Base-by-base conservation (phyloP, 2,888 invertebrate species). In the Blastobasis lacticolella region DNA sequence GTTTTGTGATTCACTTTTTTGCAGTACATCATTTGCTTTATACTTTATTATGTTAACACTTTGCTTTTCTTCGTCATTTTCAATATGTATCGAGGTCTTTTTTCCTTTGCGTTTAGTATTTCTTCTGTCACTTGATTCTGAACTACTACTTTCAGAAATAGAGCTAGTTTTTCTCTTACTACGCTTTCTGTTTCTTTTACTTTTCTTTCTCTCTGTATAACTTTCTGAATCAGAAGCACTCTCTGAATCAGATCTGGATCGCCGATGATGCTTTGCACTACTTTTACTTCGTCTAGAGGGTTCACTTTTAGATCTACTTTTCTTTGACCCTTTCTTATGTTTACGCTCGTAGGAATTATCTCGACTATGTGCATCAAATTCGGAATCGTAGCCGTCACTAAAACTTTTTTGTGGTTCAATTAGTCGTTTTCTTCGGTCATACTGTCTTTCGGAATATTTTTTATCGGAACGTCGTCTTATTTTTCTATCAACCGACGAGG, bases 341-440 rank as follows among this genome's bases (percentile, higher is more conserved):
- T 71, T 81, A 50, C 63, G 71, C 43, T 76, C 76, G 37, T 69
- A 60, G 10, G 68, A 63, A 42, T 66, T 64, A 51, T 71, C 65
- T 61, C 71, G 74, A 44, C 64, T 62, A 53, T 70, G 59, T 36
- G 63, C 73, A 58, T 86, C 86, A 47, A 73, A 56, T 60, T 88
- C 88, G 54, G 74, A 85, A 51, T 89, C 89, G 54, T 87, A 88
- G 8, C 88, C 89, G 63, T 89, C 89, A 65, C 88, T 89, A 63
- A 88, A 89, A 66, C 88, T 89, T 65, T 80, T 87, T 69, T 88
- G 84, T 47, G 73, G 61, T 44, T 75, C 75, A 51, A 77, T 64
- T 45, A 77, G 58, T 57, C 75, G 72, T 72, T 84, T 84, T 60
- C 80, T 67, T 45, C 81, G 73, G 52, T 81, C 79, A 52, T 74